phyloP scores from a whole-genome alignment of 1,140 invertebrate species.

The fruit fly (Drosophila melanogaster) region DNA sequence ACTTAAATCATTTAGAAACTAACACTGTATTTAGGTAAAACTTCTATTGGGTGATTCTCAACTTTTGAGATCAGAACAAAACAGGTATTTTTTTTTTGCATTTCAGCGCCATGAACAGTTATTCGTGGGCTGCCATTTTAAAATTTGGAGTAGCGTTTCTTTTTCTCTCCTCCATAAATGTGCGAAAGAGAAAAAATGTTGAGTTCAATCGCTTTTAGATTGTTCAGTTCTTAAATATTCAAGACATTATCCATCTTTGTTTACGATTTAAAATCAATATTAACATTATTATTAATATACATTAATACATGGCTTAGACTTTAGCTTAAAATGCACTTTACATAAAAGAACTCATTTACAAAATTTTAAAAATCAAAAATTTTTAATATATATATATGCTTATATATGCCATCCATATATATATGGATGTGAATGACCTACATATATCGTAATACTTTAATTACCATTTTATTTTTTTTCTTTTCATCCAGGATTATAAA shows the following conservation, averaged over 20 bases:
- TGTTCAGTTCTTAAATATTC: no score
- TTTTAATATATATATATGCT: no score
- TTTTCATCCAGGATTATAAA: conserved; percentile 45
- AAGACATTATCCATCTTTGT: no score
- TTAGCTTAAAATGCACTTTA: no score
- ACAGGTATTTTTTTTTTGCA: not conserved
- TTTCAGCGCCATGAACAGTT: not conserved
- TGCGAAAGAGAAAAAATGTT: not conserved
- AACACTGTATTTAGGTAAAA: not conserved
- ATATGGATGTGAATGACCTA: no score
- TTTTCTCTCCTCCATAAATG: not conserved
- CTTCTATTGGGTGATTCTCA: not conserved
- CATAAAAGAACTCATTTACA: no score
- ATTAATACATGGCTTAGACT: no score
- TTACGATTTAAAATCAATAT: no score
- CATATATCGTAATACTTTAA: not conserved
- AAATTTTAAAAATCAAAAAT: not conserved
- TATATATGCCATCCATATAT: no score
- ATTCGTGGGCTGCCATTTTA: conserved; percentile 9
- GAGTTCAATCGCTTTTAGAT: not conserved
- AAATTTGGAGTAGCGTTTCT: conserved; percentile 4
- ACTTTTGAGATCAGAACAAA: not conserved
- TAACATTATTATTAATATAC: no score
- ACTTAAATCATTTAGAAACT: not conserved
- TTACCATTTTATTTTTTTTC: no score